A percentile compares a stretch with the other conserved stretches of the same genome.
phyloP scores from a whole-genome alignment of 2,797 vertebrate genomes.

The Alcedo atthis region DNA sequence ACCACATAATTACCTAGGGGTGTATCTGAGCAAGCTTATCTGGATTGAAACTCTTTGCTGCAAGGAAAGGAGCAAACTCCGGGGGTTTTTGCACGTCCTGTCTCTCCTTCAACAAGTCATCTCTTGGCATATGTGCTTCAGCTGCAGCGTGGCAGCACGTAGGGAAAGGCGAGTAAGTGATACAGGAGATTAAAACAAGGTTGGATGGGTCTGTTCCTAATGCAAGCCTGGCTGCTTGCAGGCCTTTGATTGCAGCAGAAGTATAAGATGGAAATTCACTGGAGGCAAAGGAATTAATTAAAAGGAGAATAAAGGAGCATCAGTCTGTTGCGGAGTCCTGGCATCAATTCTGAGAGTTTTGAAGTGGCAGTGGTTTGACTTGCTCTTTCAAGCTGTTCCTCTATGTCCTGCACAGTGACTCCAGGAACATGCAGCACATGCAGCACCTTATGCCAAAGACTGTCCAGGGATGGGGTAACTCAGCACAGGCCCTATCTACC shows the following conservation, averaged over 20 bases:
- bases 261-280: conserved; percentile 37
- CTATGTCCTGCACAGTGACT: not conserved
- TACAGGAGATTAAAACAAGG: conserved; percentile 1
- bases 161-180: not conserved
- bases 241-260: conserved; percentile 45
- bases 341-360: conserved; percentile 49
- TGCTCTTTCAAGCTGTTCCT: not conserved
- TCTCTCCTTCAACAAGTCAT: not conserved
- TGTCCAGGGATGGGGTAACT: rapidly evolving
- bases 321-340: conserved; percentile 43
- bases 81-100: not conserved
- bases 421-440: not conserved
- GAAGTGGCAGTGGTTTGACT: conserved; percentile 39
- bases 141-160: not conserved
- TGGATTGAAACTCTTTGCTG: not conserved
- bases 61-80: not conserved
- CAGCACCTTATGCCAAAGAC: rapidly evolving
- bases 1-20: not conserved
- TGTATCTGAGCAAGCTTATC: not conserved
- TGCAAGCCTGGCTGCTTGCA: not conserved
- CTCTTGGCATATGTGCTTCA: conserved; percentile 21
- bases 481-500: not conserved
- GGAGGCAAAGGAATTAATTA: conserved; percentile 65
- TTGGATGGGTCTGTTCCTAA: conserved; percentile 32
- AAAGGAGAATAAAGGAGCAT: conserved; percentile 62